Evolutionary conservation across 2,797 vertebrate genomes (phyloP), one percentile per base, ranked within the genome.

Genomic region (Manis crassicaudata): DNA sequence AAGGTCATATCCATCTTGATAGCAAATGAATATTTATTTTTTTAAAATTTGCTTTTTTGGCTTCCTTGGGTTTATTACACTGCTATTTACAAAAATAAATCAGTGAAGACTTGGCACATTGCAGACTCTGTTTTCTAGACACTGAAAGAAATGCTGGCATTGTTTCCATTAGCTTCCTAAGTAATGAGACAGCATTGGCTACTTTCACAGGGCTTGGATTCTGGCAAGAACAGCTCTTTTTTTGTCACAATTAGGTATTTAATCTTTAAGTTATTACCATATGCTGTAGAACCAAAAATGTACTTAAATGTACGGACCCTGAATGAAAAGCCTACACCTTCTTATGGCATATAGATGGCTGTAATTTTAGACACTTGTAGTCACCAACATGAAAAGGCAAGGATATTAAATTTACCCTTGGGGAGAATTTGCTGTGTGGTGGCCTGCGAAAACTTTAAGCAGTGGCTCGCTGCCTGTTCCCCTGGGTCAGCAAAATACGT

Each of bases 51-150:
- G 13, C 86, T 96, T 98, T 97, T 96, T 90, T 90, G 95, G 96
- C 92, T 94, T 97, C 93, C 81, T 96, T 0, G 79, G 87, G 95
- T 97, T 94, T 50, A 90, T 97, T 97, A 88, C 40, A 94, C 5
- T 0, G 43, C 82, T 94, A 83, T 86, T 92, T 70, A 96, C 40
- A 96, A 95, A 97, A 68, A 96, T 96, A 96, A 96, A 96, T 96
- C 94, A 95, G 93, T 29, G 73, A 95, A 29, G 72, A 72, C 92
- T 13, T 86, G 92, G 46, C 89, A 91, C 84, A 11, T 90, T 65
- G 54, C 18, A 94, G 43, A 83, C 32, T 89, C 85, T 97, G 70
- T 94, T 97, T 98, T 98, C 96, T 82, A 75, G 63, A 83, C 91
- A 18, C 7, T 90, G 92, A 87, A 95, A 96, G 85, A 97, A 68